Evolutionary conservation across 2,113 vertebrate genomes (phyloP).

Genomic region (Uropsilus gracilis): DNA sequence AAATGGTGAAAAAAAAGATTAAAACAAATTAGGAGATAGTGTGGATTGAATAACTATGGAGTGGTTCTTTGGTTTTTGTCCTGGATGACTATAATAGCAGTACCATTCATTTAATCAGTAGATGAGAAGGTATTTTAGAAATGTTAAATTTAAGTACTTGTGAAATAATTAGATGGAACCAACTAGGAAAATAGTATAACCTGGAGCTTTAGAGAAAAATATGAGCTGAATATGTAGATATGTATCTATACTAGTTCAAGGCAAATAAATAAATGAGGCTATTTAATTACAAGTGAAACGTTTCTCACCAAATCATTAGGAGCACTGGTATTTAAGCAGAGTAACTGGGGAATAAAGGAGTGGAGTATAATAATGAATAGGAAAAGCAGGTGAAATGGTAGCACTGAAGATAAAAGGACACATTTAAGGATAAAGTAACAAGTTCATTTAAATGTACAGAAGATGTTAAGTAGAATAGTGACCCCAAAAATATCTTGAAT

Average conservation of each 20-base stretch:
- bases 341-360: background rate
- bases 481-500: background rate
- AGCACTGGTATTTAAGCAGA: background rate
- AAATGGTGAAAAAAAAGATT: too few relatives aligned
- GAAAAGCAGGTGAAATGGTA: background rate
- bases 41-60: too few relatives aligned
- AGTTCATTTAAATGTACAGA: background rate
- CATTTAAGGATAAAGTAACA: background rate
- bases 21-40: too few relatives aligned
- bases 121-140: background rate
- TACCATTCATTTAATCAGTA: too few relatives aligned
- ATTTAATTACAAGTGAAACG: background rate
- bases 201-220: background rate
- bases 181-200: background rate
- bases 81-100: too few relatives aligned
- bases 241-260: background rate
- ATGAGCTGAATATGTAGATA: background rate
- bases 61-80: too few relatives aligned
- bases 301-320: background rate
- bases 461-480: background rate
- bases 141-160: too few relatives aligned
- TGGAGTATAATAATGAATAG: background rate
- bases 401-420: background rate
- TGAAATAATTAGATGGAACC: background rate
- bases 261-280: background rate